Evolutionary conservation across 1,140 invertebrate genomes (phyloP).

Genomic region (Papilio helenus): DNA sequence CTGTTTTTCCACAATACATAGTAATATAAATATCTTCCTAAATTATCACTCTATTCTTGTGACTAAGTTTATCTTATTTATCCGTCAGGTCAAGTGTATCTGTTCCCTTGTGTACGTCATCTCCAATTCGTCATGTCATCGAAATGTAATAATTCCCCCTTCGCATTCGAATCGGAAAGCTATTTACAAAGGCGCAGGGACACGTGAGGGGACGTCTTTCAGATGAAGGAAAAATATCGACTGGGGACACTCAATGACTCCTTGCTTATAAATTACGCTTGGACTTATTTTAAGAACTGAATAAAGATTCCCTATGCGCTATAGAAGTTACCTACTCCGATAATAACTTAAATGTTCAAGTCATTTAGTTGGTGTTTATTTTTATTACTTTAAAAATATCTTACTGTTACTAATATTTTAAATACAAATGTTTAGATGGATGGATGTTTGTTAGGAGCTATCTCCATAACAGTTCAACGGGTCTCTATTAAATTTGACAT

Average conservation of each 20-base stretch:
- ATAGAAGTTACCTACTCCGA: background rate
- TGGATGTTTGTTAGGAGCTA: no score
- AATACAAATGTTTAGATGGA: no score
- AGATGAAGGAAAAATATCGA: conserved; percentile 61
- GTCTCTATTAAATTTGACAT: no score
- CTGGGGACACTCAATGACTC: conserved; percentile 62
- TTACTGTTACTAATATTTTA: background rate
- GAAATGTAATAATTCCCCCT: conserved; percentile 80
- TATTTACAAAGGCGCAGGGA: conserved; percentile 73
- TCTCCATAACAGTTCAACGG: no score
- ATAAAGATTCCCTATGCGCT: background rate
- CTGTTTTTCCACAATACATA: no score
- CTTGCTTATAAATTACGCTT: conserved; percentile 51
- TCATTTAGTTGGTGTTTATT: background rate
- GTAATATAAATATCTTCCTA: background rate
- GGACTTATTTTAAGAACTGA: conserved; percentile 42
- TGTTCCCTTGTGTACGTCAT: conserved; percentile 56
- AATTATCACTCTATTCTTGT: background rate
- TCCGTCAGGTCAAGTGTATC: conserved; percentile 47
- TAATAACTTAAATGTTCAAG: background rate
- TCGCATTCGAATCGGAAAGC: conserved; percentile 64
- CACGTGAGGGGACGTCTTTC: conserved; percentile 55
- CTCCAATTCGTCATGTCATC: conserved; percentile 79
- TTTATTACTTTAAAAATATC: background rate
- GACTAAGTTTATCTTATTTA: background rate